Conservation (phyloP, 1,140 invertebrate species). For the Zaprionus davidi region DNA sequence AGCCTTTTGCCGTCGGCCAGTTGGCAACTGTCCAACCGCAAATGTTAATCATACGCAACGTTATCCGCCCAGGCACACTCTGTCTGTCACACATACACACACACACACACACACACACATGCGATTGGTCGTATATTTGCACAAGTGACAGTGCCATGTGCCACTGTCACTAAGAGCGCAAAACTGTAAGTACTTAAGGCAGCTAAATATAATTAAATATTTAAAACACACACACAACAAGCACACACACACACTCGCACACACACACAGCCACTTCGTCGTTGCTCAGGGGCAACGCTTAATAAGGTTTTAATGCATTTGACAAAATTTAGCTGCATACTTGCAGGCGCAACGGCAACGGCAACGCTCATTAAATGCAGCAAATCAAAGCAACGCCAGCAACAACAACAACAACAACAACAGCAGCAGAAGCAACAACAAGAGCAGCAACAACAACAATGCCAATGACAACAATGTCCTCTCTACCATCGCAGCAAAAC, state of each 20-base stretch:
- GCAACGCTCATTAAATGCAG: conserved; percentile 76
- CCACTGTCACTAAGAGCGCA: conserved; percentile 70
- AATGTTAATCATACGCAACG: conserved; percentile 67
- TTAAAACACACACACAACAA: conserved; percentile 54
- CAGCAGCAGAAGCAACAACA: conserved; percentile 19
- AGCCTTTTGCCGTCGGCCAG: conserved; percentile 38
- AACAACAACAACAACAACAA: conserved; percentile 20
- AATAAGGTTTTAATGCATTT: conserved; percentile 81
- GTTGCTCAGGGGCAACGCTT: conserved; percentile 51
- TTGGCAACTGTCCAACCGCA: conserved; percentile 44
- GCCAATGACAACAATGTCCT: conserved; percentile 11
- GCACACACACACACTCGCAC: conserved; percentile 27
- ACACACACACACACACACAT: conserved; percentile 14
- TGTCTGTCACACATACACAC: conserved; percentile 15
- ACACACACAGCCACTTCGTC: conserved; percentile 10
- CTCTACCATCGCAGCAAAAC: conserved; percentile 20
- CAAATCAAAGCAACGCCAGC: conserved; percentile 42
- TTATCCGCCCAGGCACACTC: conserved; percentile 34
- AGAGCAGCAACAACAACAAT: conserved; percentile 33
- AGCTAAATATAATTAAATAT: conserved; percentile 83
- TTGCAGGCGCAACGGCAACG: conserved; percentile 66
- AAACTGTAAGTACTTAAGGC: conserved; percentile 80
- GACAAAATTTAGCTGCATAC: conserved; percentile 77
- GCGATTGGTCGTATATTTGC: conserved; percentile 37
- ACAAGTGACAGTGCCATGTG: conserved; percentile 40